Base-by-base conservation (phyloP, 1,140 invertebrate species). In the Bombus confusus region DNA sequence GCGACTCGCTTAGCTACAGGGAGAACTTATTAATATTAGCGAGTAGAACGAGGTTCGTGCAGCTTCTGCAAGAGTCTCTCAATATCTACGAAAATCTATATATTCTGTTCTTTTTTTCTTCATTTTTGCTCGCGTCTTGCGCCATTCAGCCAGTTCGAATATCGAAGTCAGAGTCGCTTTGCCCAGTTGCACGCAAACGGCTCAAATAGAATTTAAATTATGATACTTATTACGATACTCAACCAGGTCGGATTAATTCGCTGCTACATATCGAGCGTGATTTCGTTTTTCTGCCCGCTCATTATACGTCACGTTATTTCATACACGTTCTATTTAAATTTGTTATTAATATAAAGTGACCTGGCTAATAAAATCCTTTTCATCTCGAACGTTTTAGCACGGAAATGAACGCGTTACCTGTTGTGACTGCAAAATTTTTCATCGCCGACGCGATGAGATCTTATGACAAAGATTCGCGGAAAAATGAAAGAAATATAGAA, bases 181-280 rank as follows among this genome's bases (percentile, higher is more conserved):
- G 41, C 39, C n/a, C 6, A 39, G 52, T 41, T 52, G n/a, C 47
- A 68, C 43, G 62, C 68, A 31, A 81, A 81, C 52, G 68, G 52
- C 37, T 84, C 75, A 78, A 83, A 78, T 34, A 64, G 37, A 83
- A 78, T 52, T 66, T 76, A 43, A 77, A 83, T 83, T 68, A 52
- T 64, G 77, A 64, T 75, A 75, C 73, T 77, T 77, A 77, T 77
- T 64, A 64, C 59, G 74, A 57, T 52, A 39, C 74, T 69, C 73
- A 25, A n/a, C 47, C 75, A 25, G 8, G 57, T 72, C 57, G 82
- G n/a, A 84, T 79, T 79, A 79, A 79, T 79, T 71, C 52, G 47
- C 22, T 39, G 8, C 12, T 84, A 41, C 75, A 28, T 41, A 69
- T 69, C 31, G 28, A 84, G n/a, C 52, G 22, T 34, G 47, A 69